These are phyloP conservation scores for Protaetia brevitarsis DNA, from an alignment of 1,140 invertebrate species.

Conservation along the genomic window DNA sequence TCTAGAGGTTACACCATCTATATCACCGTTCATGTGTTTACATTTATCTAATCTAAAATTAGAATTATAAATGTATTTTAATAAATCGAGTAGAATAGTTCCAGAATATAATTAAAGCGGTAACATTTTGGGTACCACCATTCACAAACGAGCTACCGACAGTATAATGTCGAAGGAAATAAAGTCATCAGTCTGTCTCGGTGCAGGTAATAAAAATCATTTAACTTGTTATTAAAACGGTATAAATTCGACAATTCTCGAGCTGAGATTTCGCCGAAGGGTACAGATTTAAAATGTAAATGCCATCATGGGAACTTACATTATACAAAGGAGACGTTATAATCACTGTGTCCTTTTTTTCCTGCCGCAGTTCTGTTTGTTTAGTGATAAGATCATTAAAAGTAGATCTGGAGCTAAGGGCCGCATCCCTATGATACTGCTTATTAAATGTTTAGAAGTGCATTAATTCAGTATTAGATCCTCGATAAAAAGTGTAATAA, in stretches of 20 bases:
- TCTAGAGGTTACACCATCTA: no score
- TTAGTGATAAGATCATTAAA: constrained; percentile 23
- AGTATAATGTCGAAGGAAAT: background rate
- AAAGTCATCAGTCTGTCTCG: constrained; percentile 14
- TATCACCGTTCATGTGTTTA: no score
- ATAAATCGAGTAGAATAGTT: background rate
- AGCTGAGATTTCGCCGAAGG: constrained; percentile 14
- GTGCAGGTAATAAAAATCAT: constrained; percentile 13
- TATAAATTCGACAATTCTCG: constrained; percentile 14
- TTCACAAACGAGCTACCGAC: background rate
- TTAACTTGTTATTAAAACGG: constrained; percentile 24
- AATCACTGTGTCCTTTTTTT: constrained; percentile 8
- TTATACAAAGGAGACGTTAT: constrained; percentile 18
- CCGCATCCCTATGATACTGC: background rate
- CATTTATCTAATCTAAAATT: background rate
- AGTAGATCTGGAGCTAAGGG: background rate
- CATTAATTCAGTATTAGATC: no score
- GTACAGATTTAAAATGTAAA: constrained; percentile 21
- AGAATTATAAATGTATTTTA: background rate
- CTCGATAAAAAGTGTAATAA: no score
- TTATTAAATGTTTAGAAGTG: constrained; percentile 18
- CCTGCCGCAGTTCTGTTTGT: constrained; percentile 1
- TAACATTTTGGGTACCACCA: background rate
- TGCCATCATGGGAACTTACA: constrained; percentile 16
- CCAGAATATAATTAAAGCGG: background rate